Percentiles rank a stretch among this genome's conserved stretches.
Conservation (phyloP, 2,113 vertebrate species). For the Quiscalus mexicanus region DNA sequence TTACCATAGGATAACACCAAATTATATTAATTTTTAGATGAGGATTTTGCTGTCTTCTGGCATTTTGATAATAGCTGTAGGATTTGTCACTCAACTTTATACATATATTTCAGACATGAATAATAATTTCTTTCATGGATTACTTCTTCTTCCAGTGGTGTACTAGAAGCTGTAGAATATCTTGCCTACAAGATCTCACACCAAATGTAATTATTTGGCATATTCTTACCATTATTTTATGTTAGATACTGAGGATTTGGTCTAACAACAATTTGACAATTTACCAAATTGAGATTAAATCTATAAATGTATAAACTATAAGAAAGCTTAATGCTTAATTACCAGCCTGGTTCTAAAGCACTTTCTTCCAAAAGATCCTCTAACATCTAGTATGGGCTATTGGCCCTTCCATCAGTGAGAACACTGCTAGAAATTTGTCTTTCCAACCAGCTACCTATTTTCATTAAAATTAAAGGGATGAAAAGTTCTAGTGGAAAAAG, state of each 20-base stretch:
- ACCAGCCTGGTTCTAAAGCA: background rate
- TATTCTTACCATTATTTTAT: background rate
- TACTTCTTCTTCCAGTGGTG: background rate
- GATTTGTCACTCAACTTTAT: background rate
- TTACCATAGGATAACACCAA: background rate
- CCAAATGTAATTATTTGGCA: background rate
- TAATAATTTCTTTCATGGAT: background rate
- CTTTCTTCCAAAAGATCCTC: background rate
- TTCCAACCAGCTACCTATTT: background rate
- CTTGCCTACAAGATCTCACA: background rate
- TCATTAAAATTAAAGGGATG: background rate
- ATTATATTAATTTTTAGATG: background rate
- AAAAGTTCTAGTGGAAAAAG: background rate
- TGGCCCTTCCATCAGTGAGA: background rate
- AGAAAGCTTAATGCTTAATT: background rate
- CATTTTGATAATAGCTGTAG: background rate
- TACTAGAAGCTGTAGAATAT: background rate
- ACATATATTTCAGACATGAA: background rate
- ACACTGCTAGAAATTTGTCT: background rate
- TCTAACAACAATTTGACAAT: background rate
- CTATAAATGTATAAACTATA: background rate
- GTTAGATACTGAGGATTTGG: background rate
- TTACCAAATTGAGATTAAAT: background rate
- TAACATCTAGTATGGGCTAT: background rate
- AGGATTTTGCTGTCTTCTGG: background rate